These are phyloP conservation scores for Tolypeutes matacus DNA, from an alignment of 2,797 vertebrate species.

Conservation along the genomic window DNA sequence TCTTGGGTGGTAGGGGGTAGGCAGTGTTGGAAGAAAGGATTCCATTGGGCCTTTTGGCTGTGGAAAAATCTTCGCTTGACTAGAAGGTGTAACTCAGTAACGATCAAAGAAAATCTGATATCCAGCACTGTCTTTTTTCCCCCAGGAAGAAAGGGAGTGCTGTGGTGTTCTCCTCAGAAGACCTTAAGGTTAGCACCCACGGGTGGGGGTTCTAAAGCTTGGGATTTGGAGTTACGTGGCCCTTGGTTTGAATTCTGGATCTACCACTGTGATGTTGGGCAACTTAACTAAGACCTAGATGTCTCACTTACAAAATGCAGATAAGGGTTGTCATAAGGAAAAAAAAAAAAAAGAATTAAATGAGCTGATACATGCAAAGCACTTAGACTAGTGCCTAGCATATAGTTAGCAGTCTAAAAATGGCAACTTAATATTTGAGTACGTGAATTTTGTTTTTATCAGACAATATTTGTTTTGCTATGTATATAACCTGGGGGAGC, in stretches of 20 bases:
- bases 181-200: not conserved
- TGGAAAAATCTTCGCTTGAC: conserved; percentile 26
- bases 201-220: conserved; percentile 37
- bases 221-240: not conserved
- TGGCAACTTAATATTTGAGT: conserved; percentile 33
- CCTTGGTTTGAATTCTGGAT: conserved; percentile 31
- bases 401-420: conserved; percentile 39
- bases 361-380: not conserved
- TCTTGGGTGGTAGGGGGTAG: not conserved
- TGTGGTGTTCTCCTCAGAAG: not conserved
- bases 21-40: conserved; percentile 46
- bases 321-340: not conserved
- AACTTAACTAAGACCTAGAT: not conserved
- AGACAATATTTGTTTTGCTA: conserved; percentile 50
- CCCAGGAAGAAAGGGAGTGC: not conserved
- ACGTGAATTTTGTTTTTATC: conserved; percentile 56
- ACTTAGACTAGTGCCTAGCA: not conserved
- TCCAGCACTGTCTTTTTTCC: not conserved
- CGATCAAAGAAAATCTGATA: not conserved
- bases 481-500: not conserved
- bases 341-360: not conserved
- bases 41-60: not conserved
- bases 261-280: conserved; percentile 28
- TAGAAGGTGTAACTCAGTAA: conserved; percentile 24
- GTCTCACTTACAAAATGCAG: not conserved